phyloP scores from a whole-genome alignment of 2,113 vertebrate species.

The Clinocottus analis region DNA sequence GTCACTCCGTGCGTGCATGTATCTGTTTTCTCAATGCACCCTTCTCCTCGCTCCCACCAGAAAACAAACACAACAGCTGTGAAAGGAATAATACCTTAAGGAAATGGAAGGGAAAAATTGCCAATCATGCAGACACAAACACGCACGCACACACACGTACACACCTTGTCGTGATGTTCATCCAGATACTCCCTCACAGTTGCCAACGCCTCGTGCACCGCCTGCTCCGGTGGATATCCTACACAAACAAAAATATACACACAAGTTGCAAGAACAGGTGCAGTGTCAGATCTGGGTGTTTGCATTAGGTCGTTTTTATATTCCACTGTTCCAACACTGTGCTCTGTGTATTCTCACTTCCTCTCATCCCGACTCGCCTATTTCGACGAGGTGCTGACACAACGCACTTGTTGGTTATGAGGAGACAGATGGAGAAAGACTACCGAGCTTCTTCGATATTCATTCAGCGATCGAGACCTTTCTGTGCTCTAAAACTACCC shows the following conservation, averaged over 20 bases:
- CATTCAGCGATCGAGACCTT: conserved; percentile 34
- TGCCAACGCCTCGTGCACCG: conserved; percentile 81
- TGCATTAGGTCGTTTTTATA: conserved; percentile 13
- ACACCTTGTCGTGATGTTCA: conserved; percentile 77
- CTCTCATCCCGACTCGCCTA: conserved; percentile 27
- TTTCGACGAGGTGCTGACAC: conserved; percentile 24
- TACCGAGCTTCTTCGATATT: conserved; percentile 26
- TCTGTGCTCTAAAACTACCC: conserved; percentile 44
- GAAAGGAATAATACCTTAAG: conserved; percentile 78
- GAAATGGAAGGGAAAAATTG: conserved; percentile 65
- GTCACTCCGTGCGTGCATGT: conserved; percentile 37
- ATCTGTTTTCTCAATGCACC: conserved; percentile 62
- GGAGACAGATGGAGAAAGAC: conserved; percentile 55
- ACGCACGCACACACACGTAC: conserved; percentile 45
- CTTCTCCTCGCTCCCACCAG: conserved; percentile 58
- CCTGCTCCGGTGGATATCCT: conserved; percentile 84
- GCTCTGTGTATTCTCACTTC: conserved; percentile 16
- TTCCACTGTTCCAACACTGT: conserved; percentile 29
- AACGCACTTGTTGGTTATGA: conserved; percentile 61
- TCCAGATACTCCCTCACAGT: conserved; percentile 84
- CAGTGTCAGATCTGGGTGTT: conserved; percentile 49
- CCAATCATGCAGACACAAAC: conserved; percentile 56
- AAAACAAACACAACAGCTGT: conserved; percentile 83
- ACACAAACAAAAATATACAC: conserved; percentile 49
- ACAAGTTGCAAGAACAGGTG: conserved; percentile 51